Base-by-base conservation (phyloP, 1,140 invertebrate genomes). In the Solen grandis region DNA sequence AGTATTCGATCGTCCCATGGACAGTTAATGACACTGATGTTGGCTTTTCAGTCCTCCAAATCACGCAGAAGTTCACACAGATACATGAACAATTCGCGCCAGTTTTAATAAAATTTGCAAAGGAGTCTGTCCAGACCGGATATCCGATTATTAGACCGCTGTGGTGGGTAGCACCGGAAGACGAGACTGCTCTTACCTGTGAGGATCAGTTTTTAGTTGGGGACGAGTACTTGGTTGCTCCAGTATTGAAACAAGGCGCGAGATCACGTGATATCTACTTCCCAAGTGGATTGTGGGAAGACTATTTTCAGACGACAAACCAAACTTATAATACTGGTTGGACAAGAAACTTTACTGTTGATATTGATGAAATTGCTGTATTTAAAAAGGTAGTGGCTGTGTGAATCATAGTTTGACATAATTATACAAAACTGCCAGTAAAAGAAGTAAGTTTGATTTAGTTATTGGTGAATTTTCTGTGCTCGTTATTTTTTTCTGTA, bases 1-100 rank as follows among this genome's bases (percentile, higher is more conserved):
- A 99, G 91, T 98, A 96, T 90, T 98, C 97, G 0, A 96, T 95
- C 78, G 94, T 95, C 0, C 97, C 97, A 0, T 99, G 97, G 97
- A 94, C 96, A 55, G 98, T 95, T 89, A 96, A 97, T 85, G 88
- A 94, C 1, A 94, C 83, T 96, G 41, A 19, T 46, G 41, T 19
- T 46, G 41, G 41, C 19, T 46, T 10, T 19, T 46, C 41, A 19
- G 94, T 92, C 1, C 80, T 96, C 0, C 87, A 92, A 8, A 95
- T 97, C 36, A 93, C 94, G 73, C 94, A 93, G 68, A 94, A 92
- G 68, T 96, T 94, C 86, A 95, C 95, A 4, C 22, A 87, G 27
- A 89, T 98, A 0, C 96, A 97, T 88, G 94, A 94, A n/a, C 85
- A 94, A 22, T 95, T 95, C 78, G 79, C 84, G 5, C 76, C 83